Base-by-base conservation (phyloP, 2,113 vertebrate species). In the Hassar affinis region DNA sequence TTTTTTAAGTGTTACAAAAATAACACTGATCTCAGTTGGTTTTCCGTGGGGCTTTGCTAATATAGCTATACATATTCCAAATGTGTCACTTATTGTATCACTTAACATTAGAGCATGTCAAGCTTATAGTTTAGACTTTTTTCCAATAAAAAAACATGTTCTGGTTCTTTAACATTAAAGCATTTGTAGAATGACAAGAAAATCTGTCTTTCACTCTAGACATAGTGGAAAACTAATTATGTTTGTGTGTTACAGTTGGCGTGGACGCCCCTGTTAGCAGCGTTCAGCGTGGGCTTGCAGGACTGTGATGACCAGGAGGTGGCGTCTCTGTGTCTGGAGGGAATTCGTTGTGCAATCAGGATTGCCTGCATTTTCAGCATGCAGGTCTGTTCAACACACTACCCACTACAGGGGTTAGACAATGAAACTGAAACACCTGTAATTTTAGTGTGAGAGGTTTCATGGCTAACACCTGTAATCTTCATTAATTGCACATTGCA, bases 231-330 rank as follows among this genome's bases (percentile, higher is more conserved):
- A 54, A 66, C 6, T 20, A 3, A 54, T 22, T n/a, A 7, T 8
- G 12, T 30, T 22, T 79, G 45, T 22, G 27, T 84, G 35, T 22
- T 88, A n/a, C 82, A 99, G 98, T 91, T 99, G 89, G 97, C 97
- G 0, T 99, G 98, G 98, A 99, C 98, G 0, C 98, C 98, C 0
- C 75, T 99, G 78, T 88, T 99, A 89, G 98, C 98, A 75, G 98
- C 98, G 0, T 99, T 98, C 85, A 99, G 98, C 0, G 95, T 99
- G 12, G 98, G 98, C 1, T 92, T 99, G 79, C 98, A 99, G 93
- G 97, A 99, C 91, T 99, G 98, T 56, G 98, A 99, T 0, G 98
- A 99, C 90, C 95, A 95, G 0, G 98, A 99, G 52, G 98, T 99
- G 74, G 97, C 97, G 0, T 96, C 96, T 0, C 92, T 99, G 85